Base-by-base conservation (phyloP, 2,113 vertebrate species). In the Percopsis transmontana region DNA sequence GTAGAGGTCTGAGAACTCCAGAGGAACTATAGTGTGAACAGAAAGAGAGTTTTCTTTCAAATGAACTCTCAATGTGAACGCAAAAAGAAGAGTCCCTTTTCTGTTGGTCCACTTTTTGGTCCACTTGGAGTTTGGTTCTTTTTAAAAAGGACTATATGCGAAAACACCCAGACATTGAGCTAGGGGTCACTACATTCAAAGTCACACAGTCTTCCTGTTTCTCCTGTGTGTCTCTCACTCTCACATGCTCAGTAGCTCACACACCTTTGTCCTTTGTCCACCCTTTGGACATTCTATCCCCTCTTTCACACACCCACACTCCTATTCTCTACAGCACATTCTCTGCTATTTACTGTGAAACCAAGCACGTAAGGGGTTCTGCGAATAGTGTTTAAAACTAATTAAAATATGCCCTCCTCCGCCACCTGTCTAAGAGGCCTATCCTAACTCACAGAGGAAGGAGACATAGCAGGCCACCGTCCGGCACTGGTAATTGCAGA, bases 401-500 rank as follows among this genome's bases (percentile, higher is more conserved):
- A 12, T 21, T 23, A 9, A 12, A 23, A 52, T 23, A 16, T 21
- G 12, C 16, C 50, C 10, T 52, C 19, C 13, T 21, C 50, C 20
- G 12, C 10, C 50, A 20, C 19, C 50, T 23, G 50, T 20, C 20
- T 18, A 12, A 2, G 68, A n/a, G n/a, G 7, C 40, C 47, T 23
- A 39, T 15, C 42, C 27, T 18, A 3, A 0, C 4, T 16, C 20
- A 39, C 2, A n/a, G 20, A 24, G 51, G 54, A 53, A 41, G 10
- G 38, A 72, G 62, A 52, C 7, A 12, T 9, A 10, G 19, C 8
- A 20, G n/a, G 3, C 8, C 12, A 2, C 16, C 19, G 38, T n/a
- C n/a, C n/a, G n/a, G n/a, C n/a, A n/a, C 19, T 63, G 18, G 44
- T 59, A 63, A 77, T 77, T 62, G 64, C 62, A 53, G 27, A 42